Base-by-base conservation (phyloP, 2,888 invertebrate genomes). In the Heliconius ethilla region DNA sequence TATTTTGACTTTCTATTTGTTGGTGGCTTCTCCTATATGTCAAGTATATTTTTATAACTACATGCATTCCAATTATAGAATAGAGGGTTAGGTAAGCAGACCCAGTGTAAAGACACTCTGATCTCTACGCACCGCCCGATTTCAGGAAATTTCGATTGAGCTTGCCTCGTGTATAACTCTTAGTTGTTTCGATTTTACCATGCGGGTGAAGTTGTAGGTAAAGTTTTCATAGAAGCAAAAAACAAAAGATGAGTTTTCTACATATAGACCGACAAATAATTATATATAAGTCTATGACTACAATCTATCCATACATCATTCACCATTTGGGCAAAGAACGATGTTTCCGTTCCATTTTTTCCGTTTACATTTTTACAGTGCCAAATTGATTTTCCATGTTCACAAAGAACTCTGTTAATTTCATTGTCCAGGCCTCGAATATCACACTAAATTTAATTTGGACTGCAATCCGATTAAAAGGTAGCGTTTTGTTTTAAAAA, bases 351-450 rank as follows among this genome's bases (percentile, higher is more conserved):
- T 11, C 27, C 11, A 70, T 55, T 70, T 70, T 75, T 62, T 70
- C 27, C 65, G 29, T 75, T 55, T 63, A 63, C 51, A 22, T 76
- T 79, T 81, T 81, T 70, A 67, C 72, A 76, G 66, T 37, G 55
- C 5, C 76, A 81, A 81, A 81, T 81, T 78, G 78, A 80, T 80
- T 80, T 78, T 67, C 62, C 75, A 33, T 77, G 80, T 79, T 75
- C 79, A 80, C 81, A 81, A 81, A 81, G 76, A 78, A 55, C 74
- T 76, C 70, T 65, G 33, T 78, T 80, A 80, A 79, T 75, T 78
- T 66, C 15, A 78, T 72, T 75, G 69, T 67, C 55, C 70, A 22
- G 51, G 66, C 78, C 33, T 40, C 66, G 70, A 70, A 75, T 78
- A 75, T 78, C 72, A 76, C 72, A 75, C 59, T 75, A 72, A 78